Evolutionary conservation across 1,140 invertebrate genomes (phyloP).

Genomic region (Papilio aristodemus): DNA sequence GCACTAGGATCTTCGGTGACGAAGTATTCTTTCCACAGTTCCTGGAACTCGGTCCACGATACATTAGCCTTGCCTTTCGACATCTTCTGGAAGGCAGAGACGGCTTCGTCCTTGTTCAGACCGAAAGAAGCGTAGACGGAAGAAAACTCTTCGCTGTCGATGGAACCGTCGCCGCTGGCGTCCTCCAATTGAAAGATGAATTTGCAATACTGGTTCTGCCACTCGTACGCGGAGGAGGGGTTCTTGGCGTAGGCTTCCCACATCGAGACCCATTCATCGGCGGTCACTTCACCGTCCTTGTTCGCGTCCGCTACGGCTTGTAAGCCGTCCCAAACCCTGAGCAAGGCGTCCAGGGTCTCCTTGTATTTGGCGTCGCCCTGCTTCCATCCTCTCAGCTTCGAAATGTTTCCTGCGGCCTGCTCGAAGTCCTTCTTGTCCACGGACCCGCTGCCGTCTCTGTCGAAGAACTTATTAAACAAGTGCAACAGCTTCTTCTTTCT

Average conservation of each 20-base stretch:
- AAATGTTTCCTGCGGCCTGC: slow-evolving; percentile 87
- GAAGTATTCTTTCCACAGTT: slow-evolving; percentile 90
- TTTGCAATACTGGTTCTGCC: slow-evolving; percentile 89
- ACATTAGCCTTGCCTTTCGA: slow-evolving; percentile 84
- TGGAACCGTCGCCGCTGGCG: slow-evolving; percentile 88
- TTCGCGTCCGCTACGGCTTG: slow-evolving; percentile 87
- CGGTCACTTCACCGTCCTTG: slow-evolving; percentile 88
- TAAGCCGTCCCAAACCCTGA: slow-evolving; percentile 89
- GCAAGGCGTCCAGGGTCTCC: slow-evolving; percentile 84
- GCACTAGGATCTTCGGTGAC: slow-evolving; percentile 85
- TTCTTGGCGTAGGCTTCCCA: slow-evolving; percentile 89
- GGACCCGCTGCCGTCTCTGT: slow-evolving; percentile 88
- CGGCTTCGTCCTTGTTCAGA: slow-evolving; percentile 84
- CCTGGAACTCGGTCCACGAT: slow-evolving; percentile 85
- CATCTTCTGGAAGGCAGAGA: slow-evolving; percentile 87
- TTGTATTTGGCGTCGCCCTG: slow-evolving; percentile 84
- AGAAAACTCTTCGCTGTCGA: slow-evolving; percentile 88
- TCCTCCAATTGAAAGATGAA: slow-evolving; percentile 92
- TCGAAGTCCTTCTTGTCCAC: slow-evolving; percentile 91
- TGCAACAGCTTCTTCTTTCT: slow-evolving; percentile 92
- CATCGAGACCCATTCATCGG: slow-evolving; percentile 91
- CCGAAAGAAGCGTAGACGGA: slow-evolving; percentile 88
- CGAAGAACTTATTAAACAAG: slow-evolving; percentile 91
- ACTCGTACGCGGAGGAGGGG: slow-evolving; percentile 85
- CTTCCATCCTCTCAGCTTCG: slow-evolving; percentile 86